Evolutionary conservation across 2,113 vertebrate genomes (phyloP).

Genomic region (Hippoglossus stenolepis): DNA sequence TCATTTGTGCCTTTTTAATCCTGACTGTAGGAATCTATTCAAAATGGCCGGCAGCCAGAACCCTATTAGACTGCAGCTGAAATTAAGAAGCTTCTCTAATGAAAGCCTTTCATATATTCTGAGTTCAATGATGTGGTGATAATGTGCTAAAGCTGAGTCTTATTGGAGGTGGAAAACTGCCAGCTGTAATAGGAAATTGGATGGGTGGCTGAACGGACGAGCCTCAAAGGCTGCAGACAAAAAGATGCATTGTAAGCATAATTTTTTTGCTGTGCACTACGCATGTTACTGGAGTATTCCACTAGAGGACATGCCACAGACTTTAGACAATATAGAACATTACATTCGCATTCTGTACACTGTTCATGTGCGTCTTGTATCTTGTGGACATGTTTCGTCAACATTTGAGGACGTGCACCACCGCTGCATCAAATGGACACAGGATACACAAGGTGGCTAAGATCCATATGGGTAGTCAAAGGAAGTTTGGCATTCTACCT

Average conservation of each 20-base stretch:
- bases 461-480: no score
- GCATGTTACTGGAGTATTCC: neutral
- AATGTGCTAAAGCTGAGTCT: slow-evolving; percentile 34
- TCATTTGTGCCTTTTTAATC: slow-evolving; percentile 21
- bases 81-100: slow-evolving; percentile 44
- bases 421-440: no score
- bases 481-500: no score
- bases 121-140: slow-evolving; percentile 55
- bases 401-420: no score
- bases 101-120: slow-evolving; percentile 28
- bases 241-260: no score
- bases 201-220: neutral
- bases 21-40: slow-evolving; percentile 27
- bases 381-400: no score
- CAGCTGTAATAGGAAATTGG: slow-evolving; percentile 22
- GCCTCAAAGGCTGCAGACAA: neutral
- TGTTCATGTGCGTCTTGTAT: no score
- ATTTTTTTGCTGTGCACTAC: no score
- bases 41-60: neutral
- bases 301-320: no score
- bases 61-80: slow-evolving; percentile 31
- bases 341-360: no score
- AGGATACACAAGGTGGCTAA: no score
- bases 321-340: no score
- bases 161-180: slow-evolving; percentile 43